Percentiles rank a stretch among this genome's conserved stretches.
phyloP scores from a whole-genome alignment of 2,888 invertebrate genomes.

The Horisme vitalbata region DNA sequence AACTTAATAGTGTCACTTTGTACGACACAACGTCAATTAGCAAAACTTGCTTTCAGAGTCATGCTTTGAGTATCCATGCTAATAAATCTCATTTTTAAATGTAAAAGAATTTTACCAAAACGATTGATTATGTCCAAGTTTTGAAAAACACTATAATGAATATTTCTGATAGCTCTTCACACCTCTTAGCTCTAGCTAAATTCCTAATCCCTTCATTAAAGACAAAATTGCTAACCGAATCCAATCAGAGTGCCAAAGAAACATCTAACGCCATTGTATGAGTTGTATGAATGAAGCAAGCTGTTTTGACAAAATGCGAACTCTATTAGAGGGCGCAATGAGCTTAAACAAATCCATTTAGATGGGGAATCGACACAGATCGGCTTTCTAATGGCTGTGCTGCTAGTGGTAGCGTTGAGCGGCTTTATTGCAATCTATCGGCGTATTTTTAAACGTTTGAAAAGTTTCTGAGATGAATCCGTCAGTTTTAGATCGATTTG shows the following conservation, averaged over 20 bases:
- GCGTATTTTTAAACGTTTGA: too few relatives aligned
- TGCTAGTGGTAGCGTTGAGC: constrained; percentile 1
- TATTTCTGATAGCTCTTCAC: too few relatives aligned
- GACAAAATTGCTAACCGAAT: constrained; percentile 16
- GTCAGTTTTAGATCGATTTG: too few relatives aligned
- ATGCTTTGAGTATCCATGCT: constrained; percentile 1
- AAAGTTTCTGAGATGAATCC: too few relatives aligned
- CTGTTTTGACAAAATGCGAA: constrained; percentile 62
- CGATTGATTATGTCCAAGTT: too few relatives aligned
- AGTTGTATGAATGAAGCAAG: constrained; percentile 35
- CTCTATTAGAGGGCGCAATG: constrained; percentile 46
- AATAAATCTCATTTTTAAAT: too few relatives aligned
- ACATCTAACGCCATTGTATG: constrained; percentile 17
- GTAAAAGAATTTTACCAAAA: too few relatives aligned
- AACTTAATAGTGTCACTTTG: constrained; percentile 4
- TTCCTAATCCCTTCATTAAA: not conserved
- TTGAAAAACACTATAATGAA: too few relatives aligned
- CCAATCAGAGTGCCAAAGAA: constrained; percentile 26
- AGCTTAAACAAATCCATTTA: constrained; percentile 53
- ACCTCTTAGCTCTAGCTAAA: too few relatives aligned
- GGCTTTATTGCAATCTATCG: not conserved
- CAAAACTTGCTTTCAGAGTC: constrained; percentile 1
- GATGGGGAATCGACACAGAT: constrained; percentile 32
- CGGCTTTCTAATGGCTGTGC: constrained; percentile 27
- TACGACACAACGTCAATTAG: constrained; percentile 3